Evolutionary conservation across 2,113 vertebrate genomes (phyloP).

Genomic region (Helogale parvula): DNA sequence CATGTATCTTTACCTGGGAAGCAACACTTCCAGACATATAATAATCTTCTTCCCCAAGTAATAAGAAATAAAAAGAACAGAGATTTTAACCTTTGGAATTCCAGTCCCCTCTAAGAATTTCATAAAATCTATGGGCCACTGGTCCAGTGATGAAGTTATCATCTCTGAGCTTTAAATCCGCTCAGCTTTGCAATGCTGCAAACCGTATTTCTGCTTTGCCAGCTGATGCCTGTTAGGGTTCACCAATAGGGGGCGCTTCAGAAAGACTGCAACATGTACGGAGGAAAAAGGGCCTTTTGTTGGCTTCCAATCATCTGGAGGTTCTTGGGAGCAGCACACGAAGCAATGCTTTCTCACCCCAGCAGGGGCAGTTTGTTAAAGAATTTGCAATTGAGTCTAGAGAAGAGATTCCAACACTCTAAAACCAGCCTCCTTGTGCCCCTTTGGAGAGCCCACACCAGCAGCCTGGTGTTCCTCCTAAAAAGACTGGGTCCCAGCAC

Average conservation of each 20-base stretch:
- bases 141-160: not conserved
- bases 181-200: not conserved
- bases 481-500: not conserved
- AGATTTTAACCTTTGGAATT: not conserved
- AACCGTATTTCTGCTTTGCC: not conserved
- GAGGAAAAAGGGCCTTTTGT: not conserved
- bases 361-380: not conserved
- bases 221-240: too few relatives aligned
- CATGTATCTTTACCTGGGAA: not conserved
- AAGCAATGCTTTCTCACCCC: not conserved
- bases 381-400: not conserved
- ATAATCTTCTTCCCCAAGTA: not conserved
- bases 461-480: not conserved
- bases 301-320: not conserved
- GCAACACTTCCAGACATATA: not conserved
- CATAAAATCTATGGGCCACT: not conserved
- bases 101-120: not conserved
- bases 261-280: not conserved
- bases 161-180: not conserved
- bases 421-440: fast-evolving
- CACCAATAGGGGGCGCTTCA: fast-evolving
- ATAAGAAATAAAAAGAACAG: not conserved
- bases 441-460: fast-evolving
- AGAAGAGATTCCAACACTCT: not conserved
- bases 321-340: not conserved